Evolutionary conservation across 2,888 invertebrate genomes (phyloP).

Genomic region (Eueremaeus valkanovi): DNA sequence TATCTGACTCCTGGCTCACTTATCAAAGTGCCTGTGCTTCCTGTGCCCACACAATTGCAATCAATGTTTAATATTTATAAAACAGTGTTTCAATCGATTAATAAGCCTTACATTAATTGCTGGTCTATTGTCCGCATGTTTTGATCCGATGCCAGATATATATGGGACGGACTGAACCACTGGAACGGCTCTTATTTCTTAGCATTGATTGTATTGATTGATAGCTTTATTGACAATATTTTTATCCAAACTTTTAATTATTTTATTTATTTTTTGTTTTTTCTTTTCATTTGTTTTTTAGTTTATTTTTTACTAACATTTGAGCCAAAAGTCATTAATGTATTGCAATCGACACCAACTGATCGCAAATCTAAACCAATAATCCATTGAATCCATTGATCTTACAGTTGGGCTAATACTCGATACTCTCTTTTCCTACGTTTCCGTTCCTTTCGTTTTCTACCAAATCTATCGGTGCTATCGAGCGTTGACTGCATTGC

Average conservation of each 20-base stretch:
- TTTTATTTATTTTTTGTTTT: neutral
- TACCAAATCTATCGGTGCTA: neutral
- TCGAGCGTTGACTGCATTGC: neutral
- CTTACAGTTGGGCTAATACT: conserved; percentile 13
- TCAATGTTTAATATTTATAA: too few relatives aligned
- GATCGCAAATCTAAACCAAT: neutral
- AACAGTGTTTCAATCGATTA: too few relatives aligned
- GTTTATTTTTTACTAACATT: neutral
- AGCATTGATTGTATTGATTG: too few relatives aligned
- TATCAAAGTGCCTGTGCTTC: too few relatives aligned
- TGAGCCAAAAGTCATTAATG: neutral
- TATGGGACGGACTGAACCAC: too few relatives aligned
- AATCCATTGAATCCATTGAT: neutral
- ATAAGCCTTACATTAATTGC: too few relatives aligned
- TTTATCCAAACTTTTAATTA: neutral
- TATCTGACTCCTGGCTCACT: too few relatives aligned
- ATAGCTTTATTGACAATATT: neutral
- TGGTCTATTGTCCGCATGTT: too few relatives aligned
- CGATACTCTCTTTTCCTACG: conserved; percentile 1
- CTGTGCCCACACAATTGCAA: too few relatives aligned
- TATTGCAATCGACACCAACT: too few relatives aligned
- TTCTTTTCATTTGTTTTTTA: neutral
- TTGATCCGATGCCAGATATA: too few relatives aligned
- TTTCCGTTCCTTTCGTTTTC: neutral
- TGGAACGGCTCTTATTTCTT: too few relatives aligned